Base-by-base conservation (phyloP, 1,140 invertebrate genomes). In the Danaus melanippus region DNA sequence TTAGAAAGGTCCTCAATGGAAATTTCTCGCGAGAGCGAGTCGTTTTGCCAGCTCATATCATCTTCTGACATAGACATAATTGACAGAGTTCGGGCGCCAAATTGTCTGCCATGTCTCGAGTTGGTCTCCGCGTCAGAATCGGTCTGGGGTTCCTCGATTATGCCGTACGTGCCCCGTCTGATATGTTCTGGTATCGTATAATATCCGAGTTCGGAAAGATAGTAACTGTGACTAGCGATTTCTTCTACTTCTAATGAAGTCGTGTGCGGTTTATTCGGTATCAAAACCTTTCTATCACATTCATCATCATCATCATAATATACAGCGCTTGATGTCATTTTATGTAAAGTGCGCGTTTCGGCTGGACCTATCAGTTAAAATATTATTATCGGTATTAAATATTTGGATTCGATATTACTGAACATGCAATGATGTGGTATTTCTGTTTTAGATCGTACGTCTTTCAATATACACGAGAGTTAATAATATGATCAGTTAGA, bases 41-140 rank as follows among this genome's bases (percentile, higher is more conserved):
- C 85, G 12, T 86, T 89, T 46, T 88, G 88, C 64, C 88, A 76
- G 1, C 87, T 90, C 48, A 86, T 87, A 39, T 92, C 91, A 58
- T 92, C 91, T 69, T 92, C 91, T 0, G 91, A 91, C 9, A 91
- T 77, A 0, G 91, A 92, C 15, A 90, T 87, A 6, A 92, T 92
- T 0, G 91, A 92, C 11, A 92, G 75, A 4, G 88, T 89, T 61
- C 90, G 86, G 67, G 88, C 89, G 0, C 86, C 71, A 10, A 63
- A 62, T 10, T 88, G 64, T 62, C 74, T 88, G 12, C 65, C 66
- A 17, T 80, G 68, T 63, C 76, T 73, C 12, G 72, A 73, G 54
- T 71, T 75, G 46, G 63, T 79, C 21, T 87, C 81, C n/a, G 70
- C 75, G 49, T 89, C 86, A 9, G 87, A 89, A 65, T 89, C 87